Evolutionary conservation across 2,113 vertebrate species (phyloP).

Genomic region (Scortum barcoo): DNA sequence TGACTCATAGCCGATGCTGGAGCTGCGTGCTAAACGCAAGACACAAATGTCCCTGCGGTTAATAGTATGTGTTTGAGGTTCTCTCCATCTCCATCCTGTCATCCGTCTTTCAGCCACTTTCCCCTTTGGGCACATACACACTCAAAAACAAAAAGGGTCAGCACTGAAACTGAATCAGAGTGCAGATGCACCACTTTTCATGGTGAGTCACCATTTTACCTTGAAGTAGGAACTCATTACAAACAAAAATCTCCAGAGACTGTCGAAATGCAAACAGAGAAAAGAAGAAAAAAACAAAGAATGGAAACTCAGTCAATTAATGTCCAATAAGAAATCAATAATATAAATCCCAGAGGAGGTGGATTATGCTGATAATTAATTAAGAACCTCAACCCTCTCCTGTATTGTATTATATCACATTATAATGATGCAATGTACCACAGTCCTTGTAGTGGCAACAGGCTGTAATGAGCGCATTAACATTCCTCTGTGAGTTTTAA

Average conservation of each 20-base stretch:
- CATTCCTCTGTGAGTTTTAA: constrained; percentile 36
- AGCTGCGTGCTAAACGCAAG: constrained; percentile 33
- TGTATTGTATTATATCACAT: constrained; percentile 9
- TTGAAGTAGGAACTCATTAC: constrained; percentile 37
- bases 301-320: not conserved
- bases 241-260: constrained; percentile 14
- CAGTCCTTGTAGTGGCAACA: constrained; percentile 10
- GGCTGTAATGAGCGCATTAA: constrained; percentile 10
- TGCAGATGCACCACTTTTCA: constrained; percentile 30
- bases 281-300: not conserved
- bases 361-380: constrained; percentile 29
- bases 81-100: constrained; percentile 27
- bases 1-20: constrained; percentile 54
- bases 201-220: constrained; percentile 46
- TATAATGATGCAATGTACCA: constrained; percentile 21
- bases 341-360: constrained; percentile 16
- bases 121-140: not conserved
- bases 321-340: constrained; percentile 45
- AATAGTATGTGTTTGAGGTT: constrained; percentile 27
- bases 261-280: constrained; percentile 6
- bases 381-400: constrained; percentile 17
- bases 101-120: constrained; percentile 8
- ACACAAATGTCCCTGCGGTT: constrained; percentile 8
- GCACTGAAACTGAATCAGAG: constrained; percentile 27
- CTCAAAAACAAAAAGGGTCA: constrained; percentile 19